Evolutionary conservation across 2,797 vertebrate species (phyloP).

Genomic region (Octomys mimax): DNA sequence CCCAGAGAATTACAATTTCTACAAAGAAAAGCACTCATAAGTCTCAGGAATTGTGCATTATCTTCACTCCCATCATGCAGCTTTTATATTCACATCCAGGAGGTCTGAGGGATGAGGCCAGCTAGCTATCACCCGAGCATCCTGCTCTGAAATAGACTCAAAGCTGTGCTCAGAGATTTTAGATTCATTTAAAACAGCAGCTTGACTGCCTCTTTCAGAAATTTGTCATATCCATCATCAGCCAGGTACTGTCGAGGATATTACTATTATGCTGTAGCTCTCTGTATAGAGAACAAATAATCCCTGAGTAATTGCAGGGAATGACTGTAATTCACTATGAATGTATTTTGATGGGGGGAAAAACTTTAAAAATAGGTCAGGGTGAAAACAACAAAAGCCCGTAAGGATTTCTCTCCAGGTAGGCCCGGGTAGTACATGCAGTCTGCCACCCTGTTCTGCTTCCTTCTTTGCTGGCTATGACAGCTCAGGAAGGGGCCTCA

Average conservation of each 20-base stretch:
- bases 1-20: not conserved
- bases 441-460: not conserved
- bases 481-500: conserved; percentile 7
- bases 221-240: not conserved
- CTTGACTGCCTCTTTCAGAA: conserved; percentile 3
- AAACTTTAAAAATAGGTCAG: conserved; percentile 66
- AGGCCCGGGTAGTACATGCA: not conserved
- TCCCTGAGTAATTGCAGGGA: conserved; percentile 26
- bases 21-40: not conserved
- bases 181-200: not conserved
- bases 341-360: conserved; percentile 58
- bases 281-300: conserved; percentile 15
- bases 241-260: not conserved
- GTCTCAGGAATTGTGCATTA: not conserved
- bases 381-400: not conserved
- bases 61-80: not conserved
- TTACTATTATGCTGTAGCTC: not conserved
- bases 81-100: not conserved
- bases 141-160: conserved; percentile 41
- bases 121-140: not conserved
- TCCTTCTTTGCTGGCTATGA: conserved; percentile 8
- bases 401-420: conserved; percentile 21
- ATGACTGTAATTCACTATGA: conserved; percentile 5
- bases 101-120: conserved; percentile 12
- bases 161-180: conserved; percentile 58